Percentiles rank a stretch among this genome's conserved stretches.
These are phyloP conservation scores for Orestias chungarensis DNA, from an alignment of 2,797 vertebrate genomes.

Conservation along the genomic window DNA sequence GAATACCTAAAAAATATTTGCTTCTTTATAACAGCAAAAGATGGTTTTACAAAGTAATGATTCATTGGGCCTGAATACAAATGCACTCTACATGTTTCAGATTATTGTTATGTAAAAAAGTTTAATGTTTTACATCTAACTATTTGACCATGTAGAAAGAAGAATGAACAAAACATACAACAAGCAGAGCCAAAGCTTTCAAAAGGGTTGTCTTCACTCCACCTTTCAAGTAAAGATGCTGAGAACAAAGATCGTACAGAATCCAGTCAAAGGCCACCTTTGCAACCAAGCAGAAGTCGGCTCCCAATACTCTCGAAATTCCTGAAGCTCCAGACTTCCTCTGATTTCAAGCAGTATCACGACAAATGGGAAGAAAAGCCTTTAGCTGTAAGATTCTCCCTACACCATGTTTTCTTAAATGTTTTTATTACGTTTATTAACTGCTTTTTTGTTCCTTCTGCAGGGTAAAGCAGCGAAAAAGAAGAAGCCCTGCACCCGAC, in stretches of 20 bases:
- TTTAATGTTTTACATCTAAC: background rate
- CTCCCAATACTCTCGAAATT: constrained; percentile 80
- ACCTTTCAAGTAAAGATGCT: constrained; percentile 37
- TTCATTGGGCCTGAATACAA: no score
- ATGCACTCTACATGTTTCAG: background rate
- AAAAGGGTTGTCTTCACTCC: constrained; percentile 39
- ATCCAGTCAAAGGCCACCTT: constrained; percentile 36
- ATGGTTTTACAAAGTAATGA: background rate
- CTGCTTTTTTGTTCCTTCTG: constrained; percentile 7
- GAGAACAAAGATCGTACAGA: constrained; percentile 76
- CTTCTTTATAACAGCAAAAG: background rate
- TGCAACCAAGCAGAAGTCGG: constrained; percentile 63
- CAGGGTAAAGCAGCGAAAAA: constrained; percentile 75
- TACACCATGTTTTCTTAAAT: constrained; percentile 6
- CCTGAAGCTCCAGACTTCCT: constrained; percentile 53
- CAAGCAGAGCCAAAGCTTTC: constrained; percentile 36
- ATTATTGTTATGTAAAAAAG: background rate
- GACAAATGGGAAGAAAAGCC: constrained; percentile 76
- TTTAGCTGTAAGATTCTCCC: constrained; percentile 67
- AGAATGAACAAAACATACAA: constrained; percentile 67
- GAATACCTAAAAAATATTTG: background rate
- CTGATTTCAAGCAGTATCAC: constrained; percentile 57
- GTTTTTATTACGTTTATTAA: background rate
- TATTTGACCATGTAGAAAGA: constrained; percentile 55
- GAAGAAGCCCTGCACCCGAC: constrained; percentile 75